A percentile compares a stretch with the other conserved stretches of the same genome.
Evolutionary conservation across 2,888 invertebrate species (phyloP).

Genomic region (Euplagia quadripunctaria): DNA sequence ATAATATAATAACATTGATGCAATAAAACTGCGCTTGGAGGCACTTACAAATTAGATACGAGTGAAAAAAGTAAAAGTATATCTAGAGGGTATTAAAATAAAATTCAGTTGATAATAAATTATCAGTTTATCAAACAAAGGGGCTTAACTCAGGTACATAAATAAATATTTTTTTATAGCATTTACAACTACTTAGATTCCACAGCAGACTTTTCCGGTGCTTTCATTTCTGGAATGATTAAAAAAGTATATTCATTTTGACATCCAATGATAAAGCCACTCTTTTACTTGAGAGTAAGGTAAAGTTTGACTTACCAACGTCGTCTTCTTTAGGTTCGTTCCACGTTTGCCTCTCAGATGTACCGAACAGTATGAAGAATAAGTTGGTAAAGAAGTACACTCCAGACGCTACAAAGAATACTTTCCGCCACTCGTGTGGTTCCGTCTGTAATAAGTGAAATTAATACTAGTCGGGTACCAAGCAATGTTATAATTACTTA

Average conservation of each 20-base stretch:
- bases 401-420: constrained; percentile 91
- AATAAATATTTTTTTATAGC: constrained; percentile 34
- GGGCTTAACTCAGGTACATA: constrained; percentile 46
- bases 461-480: constrained; percentile 20
- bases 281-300: background rate
- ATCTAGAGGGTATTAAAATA: too few species aligned
- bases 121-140: background rate
- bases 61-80: too few species aligned
- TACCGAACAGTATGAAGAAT: constrained; percentile 90
- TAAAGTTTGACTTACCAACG: constrained; percentile 55
- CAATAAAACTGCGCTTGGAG: too few species aligned
- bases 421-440: constrained; percentile 90
- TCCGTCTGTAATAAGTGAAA: constrained; percentile 81
- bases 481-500: background rate
- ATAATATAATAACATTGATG: too few species aligned
- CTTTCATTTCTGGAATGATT: constrained; percentile 60
- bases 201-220: constrained; percentile 35
- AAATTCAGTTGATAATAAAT: too few species aligned
- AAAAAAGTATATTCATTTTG: constrained; percentile 31
- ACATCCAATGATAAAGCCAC: background rate
- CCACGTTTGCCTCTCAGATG: constrained; percentile 91
- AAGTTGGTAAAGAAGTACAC: constrained; percentile 91
- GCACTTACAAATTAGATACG: too few species aligned
- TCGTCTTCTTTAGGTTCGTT: constrained; percentile 85
- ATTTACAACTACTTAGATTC: constrained; percentile 36